Evolutionary conservation across 2,888 invertebrate species (phyloP).

Genomic region (Schizotus pectinicornis): DNA sequence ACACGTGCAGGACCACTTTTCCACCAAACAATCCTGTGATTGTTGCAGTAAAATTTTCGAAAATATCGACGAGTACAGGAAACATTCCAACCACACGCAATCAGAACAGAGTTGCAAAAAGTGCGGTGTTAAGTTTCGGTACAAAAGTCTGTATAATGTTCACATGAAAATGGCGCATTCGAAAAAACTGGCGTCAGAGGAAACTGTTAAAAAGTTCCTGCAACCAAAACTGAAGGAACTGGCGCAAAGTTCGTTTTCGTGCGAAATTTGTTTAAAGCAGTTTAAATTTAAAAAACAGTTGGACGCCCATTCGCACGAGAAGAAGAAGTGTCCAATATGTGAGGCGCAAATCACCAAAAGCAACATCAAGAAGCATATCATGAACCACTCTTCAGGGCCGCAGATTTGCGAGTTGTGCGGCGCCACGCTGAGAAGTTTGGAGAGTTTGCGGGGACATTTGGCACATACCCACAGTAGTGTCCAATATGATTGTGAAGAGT

Average conservation of each 20-base stretch:
- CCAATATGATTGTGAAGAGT: constrained; percentile 35
- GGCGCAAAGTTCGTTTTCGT: constrained; percentile 9
- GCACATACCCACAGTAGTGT: constrained; percentile 34
- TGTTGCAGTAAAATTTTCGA: constrained; percentile 11
- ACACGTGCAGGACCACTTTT: constrained; percentile 17
- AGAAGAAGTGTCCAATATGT: constrained; percentile 48
- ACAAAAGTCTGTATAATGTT: constrained; percentile 15
- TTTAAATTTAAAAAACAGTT: constrained; percentile 27
- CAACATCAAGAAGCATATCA: constrained; percentile 48
- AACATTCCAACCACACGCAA: constrained; percentile 3
- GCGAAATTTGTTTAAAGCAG: constrained; percentile 32
- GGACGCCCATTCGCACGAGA: constrained; percentile 43
- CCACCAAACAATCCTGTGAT: constrained; percentile 12
- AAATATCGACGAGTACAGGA: constrained; percentile 12
- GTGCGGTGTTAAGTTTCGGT: constrained; percentile 15
- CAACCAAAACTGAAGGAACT: not conserved
- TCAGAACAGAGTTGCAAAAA: constrained; percentile 8
- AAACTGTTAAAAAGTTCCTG: constrained; percentile 9
- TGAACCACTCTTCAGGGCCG: constrained; percentile 44
- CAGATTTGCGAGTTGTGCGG: constrained; percentile 51
- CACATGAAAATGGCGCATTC: constrained; percentile 8
- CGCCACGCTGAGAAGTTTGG: constrained; percentile 45
- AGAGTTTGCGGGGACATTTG: constrained; percentile 41
- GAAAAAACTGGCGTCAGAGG: not conserved
- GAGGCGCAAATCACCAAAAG: constrained; percentile 41